Conservation (phyloP, 2,888 invertebrate species). For the Coleophora flavipennella region DNA sequence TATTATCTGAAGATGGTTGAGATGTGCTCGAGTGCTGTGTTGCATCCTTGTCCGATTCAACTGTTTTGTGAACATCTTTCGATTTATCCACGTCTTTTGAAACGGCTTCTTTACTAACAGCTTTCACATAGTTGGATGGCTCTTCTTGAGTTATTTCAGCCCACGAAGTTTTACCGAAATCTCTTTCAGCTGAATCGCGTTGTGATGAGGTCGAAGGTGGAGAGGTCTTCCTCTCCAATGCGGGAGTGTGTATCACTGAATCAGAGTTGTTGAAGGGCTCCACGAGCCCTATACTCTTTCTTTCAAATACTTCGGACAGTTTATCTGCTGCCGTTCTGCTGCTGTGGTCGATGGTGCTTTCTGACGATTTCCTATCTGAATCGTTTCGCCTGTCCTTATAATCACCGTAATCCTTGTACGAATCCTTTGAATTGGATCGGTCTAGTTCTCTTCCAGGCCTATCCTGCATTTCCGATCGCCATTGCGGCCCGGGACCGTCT, state of each 20-base stretch:
- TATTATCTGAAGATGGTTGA: constrained; percentile 12
- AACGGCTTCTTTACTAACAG: constrained; percentile 30
- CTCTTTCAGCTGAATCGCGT: constrained; percentile 63
- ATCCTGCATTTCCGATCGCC: constrained; percentile 68
- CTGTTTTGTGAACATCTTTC: constrained; percentile 20
- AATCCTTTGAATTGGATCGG: constrained; percentile 63
- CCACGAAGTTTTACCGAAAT: constrained; percentile 59
- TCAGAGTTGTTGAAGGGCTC: constrained; percentile 46
- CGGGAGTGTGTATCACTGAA: constrained; percentile 41
- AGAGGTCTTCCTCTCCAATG: constrained; percentile 63
- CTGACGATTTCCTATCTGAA: constrained; percentile 53
- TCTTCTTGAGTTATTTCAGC: constrained; percentile 63
- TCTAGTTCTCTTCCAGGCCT: constrained; percentile 55
- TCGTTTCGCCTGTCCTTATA: constrained; percentile 67
- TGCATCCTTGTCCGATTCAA: constrained; percentile 29
- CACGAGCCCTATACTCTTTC: constrained; percentile 54
- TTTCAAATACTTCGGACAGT: constrained; percentile 63
- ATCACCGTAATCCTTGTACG: constrained; percentile 64
- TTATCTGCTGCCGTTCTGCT: constrained; percentile 63
- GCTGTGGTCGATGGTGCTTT: constrained; percentile 30
- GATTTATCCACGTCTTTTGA: constrained; percentile 20
- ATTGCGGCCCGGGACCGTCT: constrained; percentile 56
- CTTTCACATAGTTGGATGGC: constrained; percentile 21
- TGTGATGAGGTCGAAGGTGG: constrained; percentile 47
- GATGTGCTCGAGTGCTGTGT: constrained; percentile 11